Evolutionary conservation across 2,888 invertebrate genomes (phyloP), one percentile per base, ranked within the genome.

Genomic region (Protodeltote pygarga): DNA sequence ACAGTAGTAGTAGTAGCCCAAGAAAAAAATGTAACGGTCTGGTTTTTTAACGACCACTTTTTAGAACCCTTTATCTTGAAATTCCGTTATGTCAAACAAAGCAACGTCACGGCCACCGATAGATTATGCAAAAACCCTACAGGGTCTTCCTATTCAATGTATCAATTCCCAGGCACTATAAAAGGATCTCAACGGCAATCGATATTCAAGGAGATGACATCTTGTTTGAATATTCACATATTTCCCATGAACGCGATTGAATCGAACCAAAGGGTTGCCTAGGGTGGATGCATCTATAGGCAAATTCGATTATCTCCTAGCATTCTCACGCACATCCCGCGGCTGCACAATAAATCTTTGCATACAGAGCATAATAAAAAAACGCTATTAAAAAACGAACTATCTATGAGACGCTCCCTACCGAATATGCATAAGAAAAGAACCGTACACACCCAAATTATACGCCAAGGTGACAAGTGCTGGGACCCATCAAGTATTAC

Each of bases 161-260:
- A 89, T 87, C 88, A 87, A 81, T 92, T 91, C 92, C 91, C 91
- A 91, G 81, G 89, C 81, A 79, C 81, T 77, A 79, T 83, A 83
- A 85, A 88, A 83, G 79, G 82, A 81, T 71, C 79, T 67, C 81
- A 81, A 83, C 86, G 85, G 83, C 91, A 87, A 92, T 92, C 92
- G 92, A 92, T 92, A 92, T 91, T 89, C 91, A 89, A 81, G 83
- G 79, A 85, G 92, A 92, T 91, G 92, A 91, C 91, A 92, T 90
- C 92, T 91, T 92, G 89, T 91, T 92, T 92, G 91, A 92, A 92
- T 92, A 91, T 90, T 82, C 88, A 83, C 83, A 80, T 85, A 77
- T 91, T 66, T 91, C 91, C 91, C 92, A 91, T 87, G 89, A 80
- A 77, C 69, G 23, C 68, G 74, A 78, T 79, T 71, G 78, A 79